Conservation (phyloP, 37 sponge, comb jelly and placozoan genomes). For the Halisarca cf. caerulea region DNA sequence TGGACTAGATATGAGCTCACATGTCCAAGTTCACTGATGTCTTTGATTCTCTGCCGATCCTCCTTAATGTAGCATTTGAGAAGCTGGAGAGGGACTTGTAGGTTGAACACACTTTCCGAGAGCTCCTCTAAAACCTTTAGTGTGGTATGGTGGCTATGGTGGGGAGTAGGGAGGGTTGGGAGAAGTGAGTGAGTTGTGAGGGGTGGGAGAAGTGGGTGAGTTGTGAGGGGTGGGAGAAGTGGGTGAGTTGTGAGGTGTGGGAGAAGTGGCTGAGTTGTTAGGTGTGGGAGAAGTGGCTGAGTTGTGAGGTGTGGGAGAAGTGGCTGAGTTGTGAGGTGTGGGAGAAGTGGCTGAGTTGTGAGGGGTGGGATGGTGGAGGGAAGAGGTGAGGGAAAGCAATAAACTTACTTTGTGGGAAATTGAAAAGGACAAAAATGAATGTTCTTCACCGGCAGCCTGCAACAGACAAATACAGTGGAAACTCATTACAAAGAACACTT, state of each 20-base stretch:
- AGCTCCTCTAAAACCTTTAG: conserved; percentile 77
- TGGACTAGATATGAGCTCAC: conserved; percentile 26
- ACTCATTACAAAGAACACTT: no score
- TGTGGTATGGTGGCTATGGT: neutral
- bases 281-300: neutral
- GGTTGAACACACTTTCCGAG: conserved; percentile 69
- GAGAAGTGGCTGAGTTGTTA: no score
- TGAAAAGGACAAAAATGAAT: conserved; percentile 4
- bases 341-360: no score
- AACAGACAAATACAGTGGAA: neutral
- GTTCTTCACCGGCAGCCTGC: neutral
- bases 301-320: neutral
- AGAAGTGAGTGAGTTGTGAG: neutral
- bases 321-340: neutral
- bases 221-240: neutral
- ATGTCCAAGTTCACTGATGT: conserved; percentile 36
- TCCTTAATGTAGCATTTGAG: conserved; percentile 63
- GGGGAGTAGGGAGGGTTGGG: neutral
- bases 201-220: neutral
- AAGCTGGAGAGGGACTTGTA: conserved; percentile 60
- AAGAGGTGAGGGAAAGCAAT: no score
- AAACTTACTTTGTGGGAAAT: neutral
- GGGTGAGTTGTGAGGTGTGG: neutral
- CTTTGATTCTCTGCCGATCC: conserved; percentile 25
- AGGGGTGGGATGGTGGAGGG: no score